Evolutionary conservation across 2,888 invertebrate genomes (phyloP), one percentile per base, ranked within the genome.

Genomic region (Malthinus flaveolus): DNA sequence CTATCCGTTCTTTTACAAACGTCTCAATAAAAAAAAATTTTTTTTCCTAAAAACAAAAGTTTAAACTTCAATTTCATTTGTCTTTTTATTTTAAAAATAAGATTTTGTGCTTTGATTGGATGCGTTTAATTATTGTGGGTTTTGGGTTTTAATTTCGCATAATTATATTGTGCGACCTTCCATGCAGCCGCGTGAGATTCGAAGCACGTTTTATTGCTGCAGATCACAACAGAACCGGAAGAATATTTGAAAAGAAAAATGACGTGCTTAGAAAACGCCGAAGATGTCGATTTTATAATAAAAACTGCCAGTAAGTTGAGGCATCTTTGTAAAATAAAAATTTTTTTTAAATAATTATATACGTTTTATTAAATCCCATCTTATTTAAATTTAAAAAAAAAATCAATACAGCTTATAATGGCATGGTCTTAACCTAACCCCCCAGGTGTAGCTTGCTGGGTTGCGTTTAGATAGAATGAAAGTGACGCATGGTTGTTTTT

Each of bases 231-330:
- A 50, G 55, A 54, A 52, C 56, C 50, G 47, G 51, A 56, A 51
- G 47, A 44, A 37, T 47, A 33, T 12, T 46, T 46, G 11, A 46
- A 23, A 54, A 59, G 59, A 59, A 53, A 35, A 15, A 70, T 71
- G 69, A 65, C 69, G 58, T 68, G 70, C 49, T 65, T 76, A 53
- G 75, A 76, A 48, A 67, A 68, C 47, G 77, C 77, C 6, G 72
- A 74, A 65, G 77, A 76, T 62, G 72, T 77, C 61, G 76, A 77
- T 70, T 77, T 78, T 68, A 74, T 78, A 49, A 70, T 71, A 49
- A 78, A 77, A 75, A 77, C 75, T 9, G 77, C 77, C 47, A 77
- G 78, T 77, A 73, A 74, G 78, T 76, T 45, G 45, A 44, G 46
- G 37, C n/a, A 13, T 11, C 39, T 48, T 31, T 37, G 36, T 45